Conservation (phyloP, 2,888 invertebrate genomes). For the Sylvicola cinctus region DNA sequence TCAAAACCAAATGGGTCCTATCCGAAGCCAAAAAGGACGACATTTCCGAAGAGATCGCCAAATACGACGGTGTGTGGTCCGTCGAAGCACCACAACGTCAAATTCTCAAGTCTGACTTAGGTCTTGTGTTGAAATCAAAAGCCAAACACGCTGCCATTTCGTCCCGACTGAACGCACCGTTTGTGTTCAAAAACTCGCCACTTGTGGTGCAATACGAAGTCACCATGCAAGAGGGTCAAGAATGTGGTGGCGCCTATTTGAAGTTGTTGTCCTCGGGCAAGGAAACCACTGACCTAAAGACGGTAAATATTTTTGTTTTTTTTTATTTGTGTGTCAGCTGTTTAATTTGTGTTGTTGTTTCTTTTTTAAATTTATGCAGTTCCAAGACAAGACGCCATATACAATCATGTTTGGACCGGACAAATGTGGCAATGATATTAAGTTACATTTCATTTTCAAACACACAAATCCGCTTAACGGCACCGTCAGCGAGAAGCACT, state of each 20-base stretch:
- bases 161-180: constrained; percentile 52
- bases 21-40: constrained; percentile 85
- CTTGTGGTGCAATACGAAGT: constrained; percentile 82
- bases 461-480: constrained; percentile 89
- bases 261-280: constrained; percentile 68
- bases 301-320: constrained; percentile 16
- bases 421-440: constrained; percentile 92
- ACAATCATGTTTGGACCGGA: constrained; percentile 99
- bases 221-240: constrained; percentile 69
- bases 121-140: constrained; percentile 77
- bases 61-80: constrained; percentile 77
- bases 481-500: constrained; percentile 81
- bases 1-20: constrained; percentile 62
- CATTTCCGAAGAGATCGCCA: constrained; percentile 71
- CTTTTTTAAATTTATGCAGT: constrained; percentile 23
- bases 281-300: constrained; percentile 46
- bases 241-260: constrained; percentile 95
- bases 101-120: constrained; percentile 64
- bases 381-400: constrained; percentile 92
- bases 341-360: neutral
- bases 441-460: constrained; percentile 82
- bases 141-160: constrained; percentile 94
- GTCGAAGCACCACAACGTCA: constrained; percentile 58
- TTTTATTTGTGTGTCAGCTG: neutral
- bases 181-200: constrained; percentile 64